Evolutionary conservation across 2,113 vertebrate genomes (phyloP), one percentile per base, ranked within the genome.

Genomic region (Pheucticus melanocephalus): DNA sequence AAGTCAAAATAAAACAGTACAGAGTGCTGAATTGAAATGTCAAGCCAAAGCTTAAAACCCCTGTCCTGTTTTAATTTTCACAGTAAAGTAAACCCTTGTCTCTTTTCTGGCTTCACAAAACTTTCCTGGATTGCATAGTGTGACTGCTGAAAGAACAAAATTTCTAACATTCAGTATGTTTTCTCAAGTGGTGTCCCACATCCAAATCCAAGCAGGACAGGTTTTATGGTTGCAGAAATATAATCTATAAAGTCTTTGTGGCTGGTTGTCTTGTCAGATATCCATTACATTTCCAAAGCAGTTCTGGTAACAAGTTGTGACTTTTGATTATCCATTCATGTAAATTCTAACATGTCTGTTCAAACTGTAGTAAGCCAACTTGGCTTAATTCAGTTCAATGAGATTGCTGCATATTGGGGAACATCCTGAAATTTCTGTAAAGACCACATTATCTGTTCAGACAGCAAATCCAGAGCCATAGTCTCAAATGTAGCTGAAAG

Each of bases 1-100:
- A 48, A 77, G 31, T 89, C 35, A 66, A 76, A 96, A 84, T 50
- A 81, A 73, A 93, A 70, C 21, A 59, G 8, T 30, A 59, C 24
- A 50, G 44, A 82, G 13, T 22, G 20, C 22, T 57, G 69, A 84
- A 78, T 68, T 66, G 73, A 59, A 86, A 75, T 35, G 22, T 11
- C 47, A 78, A 94, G 28, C 15, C 69, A 82, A 88, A 91, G 33
- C n/a, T 70, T 82, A 60, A 81, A 82, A 78, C 50, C 4, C 7
- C 30, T 70, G 25, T 33, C 24, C 33, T 73, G 31, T 63, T 83
- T 81, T 61, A 51, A 19, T 83, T 73, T 81, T 88, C 19, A 1
- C 66, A 80, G 31, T 65, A 79, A 92, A 82, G 25, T 80, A 88
- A 80, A 65, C 7, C 11, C 39, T 88, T 72, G 40, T 5, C 33